Conservation (phyloP, 2,797 vertebrate genomes). For the Parotocinclus haroldoi region DNA sequence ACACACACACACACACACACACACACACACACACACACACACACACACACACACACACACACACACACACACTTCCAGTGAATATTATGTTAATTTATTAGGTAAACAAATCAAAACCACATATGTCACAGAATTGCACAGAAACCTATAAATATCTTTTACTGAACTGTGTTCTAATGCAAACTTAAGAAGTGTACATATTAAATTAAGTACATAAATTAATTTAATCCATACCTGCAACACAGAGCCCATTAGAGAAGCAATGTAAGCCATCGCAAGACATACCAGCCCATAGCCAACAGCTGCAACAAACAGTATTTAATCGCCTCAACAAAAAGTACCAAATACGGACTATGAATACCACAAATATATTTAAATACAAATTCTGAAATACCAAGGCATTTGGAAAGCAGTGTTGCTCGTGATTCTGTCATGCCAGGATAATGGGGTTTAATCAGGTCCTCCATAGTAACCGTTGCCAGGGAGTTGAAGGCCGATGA, state of each 20-base stretch:
- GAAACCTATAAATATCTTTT: too few relatives aligned
- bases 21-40: too few relatives aligned
- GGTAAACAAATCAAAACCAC: too few relatives aligned
- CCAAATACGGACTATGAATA: too few relatives aligned
- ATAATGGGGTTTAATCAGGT: constrained; percentile 84
- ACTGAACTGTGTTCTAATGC: too few relatives aligned
- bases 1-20: too few relatives aligned
- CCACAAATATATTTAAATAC: background rate
- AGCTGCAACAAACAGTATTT: constrained; percentile 66
- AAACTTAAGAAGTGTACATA: too few relatives aligned
- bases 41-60: too few relatives aligned
- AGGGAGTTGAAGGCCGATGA: constrained; percentile 91
- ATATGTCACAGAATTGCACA: too few relatives aligned
- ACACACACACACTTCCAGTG: too few relatives aligned
- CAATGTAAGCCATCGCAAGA: constrained; percentile 89
- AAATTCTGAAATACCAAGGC: constrained; percentile 67
- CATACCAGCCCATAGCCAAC: constrained; percentile 83
- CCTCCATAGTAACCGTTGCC: constrained; percentile 90
- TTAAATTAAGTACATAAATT: background rate
- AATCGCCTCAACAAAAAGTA: background rate
- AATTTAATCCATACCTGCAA: constrained; percentile 74
- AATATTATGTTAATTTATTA: too few relatives aligned
- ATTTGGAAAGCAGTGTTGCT: constrained; percentile 81
- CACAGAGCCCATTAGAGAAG: constrained; percentile 86
- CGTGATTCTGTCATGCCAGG: constrained; percentile 75